Percentiles rank a stretch among this genome's conserved stretches.
Conservation (phyloP, 1,140 invertebrate genomes). For the Physella acuta region DNA sequence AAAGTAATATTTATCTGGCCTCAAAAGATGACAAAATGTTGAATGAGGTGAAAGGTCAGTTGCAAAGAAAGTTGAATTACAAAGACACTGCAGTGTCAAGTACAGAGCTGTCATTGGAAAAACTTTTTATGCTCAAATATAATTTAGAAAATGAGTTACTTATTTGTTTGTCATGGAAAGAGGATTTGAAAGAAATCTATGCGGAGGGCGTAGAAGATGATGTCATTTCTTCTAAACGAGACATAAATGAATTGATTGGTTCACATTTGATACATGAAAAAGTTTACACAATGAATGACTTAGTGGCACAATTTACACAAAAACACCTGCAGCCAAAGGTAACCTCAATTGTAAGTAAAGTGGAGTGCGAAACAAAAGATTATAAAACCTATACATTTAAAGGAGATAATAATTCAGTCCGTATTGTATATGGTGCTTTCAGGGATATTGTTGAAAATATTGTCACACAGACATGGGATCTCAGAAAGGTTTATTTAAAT, state of each 20-base stretch:
- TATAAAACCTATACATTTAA: not conserved
- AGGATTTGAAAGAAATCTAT: not conserved
- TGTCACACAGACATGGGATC: not conserved
- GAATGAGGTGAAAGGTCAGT: not conserved
- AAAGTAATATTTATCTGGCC: not conserved
- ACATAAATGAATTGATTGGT: not conserved
- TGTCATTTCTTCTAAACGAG: not conserved
- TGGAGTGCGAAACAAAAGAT: not conserved
- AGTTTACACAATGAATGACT: not conserved
- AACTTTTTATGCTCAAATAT: not conserved
- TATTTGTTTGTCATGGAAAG: not conserved
- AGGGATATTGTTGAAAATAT: not conserved
- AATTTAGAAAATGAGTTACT: not conserved
- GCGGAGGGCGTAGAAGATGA: conserved; percentile 7
- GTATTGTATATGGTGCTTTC: not conserved
- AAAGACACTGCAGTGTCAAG: conserved; percentile 1
- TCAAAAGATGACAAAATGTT: not conserved
- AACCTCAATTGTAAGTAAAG: not conserved
- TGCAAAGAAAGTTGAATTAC: not conserved
- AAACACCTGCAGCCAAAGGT: not conserved
- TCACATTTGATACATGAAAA: not conserved
- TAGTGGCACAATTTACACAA: not conserved
- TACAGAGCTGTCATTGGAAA: not conserved
- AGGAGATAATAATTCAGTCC: not conserved
- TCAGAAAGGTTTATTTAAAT: not conserved